Percentiles rank a stretch among this genome's conserved stretches.
These are phyloP conservation scores for Ceyx margarethae DNA, from an alignment of 2,113 vertebrate species.

Conservation along the genomic window DNA sequence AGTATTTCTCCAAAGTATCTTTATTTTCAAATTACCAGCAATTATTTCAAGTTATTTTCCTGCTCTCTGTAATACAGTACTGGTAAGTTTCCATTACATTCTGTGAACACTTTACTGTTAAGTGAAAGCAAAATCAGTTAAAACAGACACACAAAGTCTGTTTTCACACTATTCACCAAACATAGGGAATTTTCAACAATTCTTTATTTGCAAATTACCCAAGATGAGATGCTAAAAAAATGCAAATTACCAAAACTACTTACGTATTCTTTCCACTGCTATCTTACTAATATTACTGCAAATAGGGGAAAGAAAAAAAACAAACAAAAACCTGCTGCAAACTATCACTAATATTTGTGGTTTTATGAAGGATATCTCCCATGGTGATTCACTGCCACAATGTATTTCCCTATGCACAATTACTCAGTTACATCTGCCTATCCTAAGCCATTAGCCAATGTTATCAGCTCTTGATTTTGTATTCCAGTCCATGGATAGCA, in stretches of 20 bases:
- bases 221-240: not conserved
- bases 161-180: too few species aligned
- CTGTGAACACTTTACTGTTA: not conserved
- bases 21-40: not conserved
- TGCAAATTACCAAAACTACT: not conserved
- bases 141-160: not conserved
- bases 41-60: not conserved
- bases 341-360: not conserved
- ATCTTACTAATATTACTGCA: not conserved
- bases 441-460: not conserved
- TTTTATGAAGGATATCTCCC: not conserved
- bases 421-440: not conserved
- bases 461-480: not conserved
- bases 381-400: not conserved
- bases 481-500: not conserved
- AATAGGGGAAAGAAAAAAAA: not conserved
- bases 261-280: not conserved
- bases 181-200: not conserved
- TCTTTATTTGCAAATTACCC: not conserved
- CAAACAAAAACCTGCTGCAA: not conserved
- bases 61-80: not conserved
- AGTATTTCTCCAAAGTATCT: not conserved
- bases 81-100: not conserved
- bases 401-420: not conserved
- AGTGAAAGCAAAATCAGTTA: not conserved